Base-by-base conservation (phyloP, 2,113 vertebrate genomes). In the Zosterops hypoxanthus region DNA sequence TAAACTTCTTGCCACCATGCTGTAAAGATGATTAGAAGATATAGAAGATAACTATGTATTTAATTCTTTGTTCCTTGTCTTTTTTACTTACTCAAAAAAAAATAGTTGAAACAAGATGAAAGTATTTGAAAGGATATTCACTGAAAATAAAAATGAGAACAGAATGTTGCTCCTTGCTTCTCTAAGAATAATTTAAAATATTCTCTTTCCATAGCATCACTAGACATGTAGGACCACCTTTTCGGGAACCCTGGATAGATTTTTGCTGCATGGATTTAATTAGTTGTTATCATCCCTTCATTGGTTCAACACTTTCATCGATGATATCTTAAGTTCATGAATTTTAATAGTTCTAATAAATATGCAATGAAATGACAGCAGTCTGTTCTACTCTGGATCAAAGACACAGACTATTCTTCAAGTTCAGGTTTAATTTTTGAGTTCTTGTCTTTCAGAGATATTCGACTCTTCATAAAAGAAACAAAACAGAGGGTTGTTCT, bases 261-360 rank as follows among this genome's bases (percentile, higher is more conserved):
- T 93, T 85, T 76, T 92, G 26, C 33, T 76, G 8, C 19, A 47
- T 77, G 39, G 36, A n/a, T 88, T 91, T 88, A 77, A 86, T 76
- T 80, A 90, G 13, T 57, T 91, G 4, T 64, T 88, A 57, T 41
- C n/a, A 78, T 33, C 34, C 31, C 19, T 90, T 76, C 57, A 72
- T 56, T 92, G 76, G 22, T 71, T 94, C 70, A 68, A 79, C 24
- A 60, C 19, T 80, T 79, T 52, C 50, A 64, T 2, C 0, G 21
- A 68, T 60, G 12, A 33, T 79, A 85, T 73, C 50, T 88, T 65
- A 65, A 83, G 28, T 60, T 83, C 46, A 92, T 95, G 25, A 94
- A 91, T 90, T 90, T 92, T 85, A 90, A 94, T 68, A 60, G 14
- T 56, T 76, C 41, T 88, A 76, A 88, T 90, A 90, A 85, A 88